phyloP scores from a whole-genome alignment of 1,140 invertebrate species.

The Marisa cornuarietis region DNA sequence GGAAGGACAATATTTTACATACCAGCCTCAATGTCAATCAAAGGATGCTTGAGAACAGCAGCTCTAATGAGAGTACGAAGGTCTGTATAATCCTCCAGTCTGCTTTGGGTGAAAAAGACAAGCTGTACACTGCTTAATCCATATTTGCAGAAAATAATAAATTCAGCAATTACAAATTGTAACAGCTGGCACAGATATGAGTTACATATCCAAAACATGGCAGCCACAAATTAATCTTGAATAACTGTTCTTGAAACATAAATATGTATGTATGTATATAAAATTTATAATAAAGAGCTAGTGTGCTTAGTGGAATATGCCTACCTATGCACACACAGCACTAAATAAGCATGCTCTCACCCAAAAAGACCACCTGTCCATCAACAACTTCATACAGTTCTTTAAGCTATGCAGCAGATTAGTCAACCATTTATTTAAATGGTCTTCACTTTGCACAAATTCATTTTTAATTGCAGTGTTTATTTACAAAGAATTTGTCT shows the following conservation, averaged over 20 bases:
- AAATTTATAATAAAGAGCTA: too few species aligned
- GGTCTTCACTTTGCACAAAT: too few species aligned
- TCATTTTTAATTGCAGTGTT: too few species aligned
- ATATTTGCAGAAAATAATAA: too few species aligned
- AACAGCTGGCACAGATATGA: too few species aligned
- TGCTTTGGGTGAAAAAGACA: constrained; percentile 13
- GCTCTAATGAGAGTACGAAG: constrained; percentile 40
- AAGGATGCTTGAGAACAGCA: constrained; percentile 42
- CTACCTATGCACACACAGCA: neutral
- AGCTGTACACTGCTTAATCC: too few species aligned
- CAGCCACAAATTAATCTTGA: too few species aligned
- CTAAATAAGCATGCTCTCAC: neutral
- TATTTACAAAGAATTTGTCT: constrained; percentile 19
- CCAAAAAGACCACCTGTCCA: neutral
- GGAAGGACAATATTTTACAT: neutral
- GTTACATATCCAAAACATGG: too few species aligned
- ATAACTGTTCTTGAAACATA: too few species aligned
- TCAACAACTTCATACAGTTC: neutral
- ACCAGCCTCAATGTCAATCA: constrained; percentile 35
- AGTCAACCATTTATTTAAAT: neutral
- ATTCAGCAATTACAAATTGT: too few species aligned
- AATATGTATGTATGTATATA: too few species aligned
- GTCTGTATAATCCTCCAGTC: constrained; percentile 36
- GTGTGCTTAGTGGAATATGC: neutral
- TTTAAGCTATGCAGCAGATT: neutral